Percentiles rank a stretch among this genome's conserved stretches.
These are phyloP conservation scores for Achatina immaculata DNA, from an alignment of 1,140 invertebrate genomes.

Conservation along the genomic window DNA sequence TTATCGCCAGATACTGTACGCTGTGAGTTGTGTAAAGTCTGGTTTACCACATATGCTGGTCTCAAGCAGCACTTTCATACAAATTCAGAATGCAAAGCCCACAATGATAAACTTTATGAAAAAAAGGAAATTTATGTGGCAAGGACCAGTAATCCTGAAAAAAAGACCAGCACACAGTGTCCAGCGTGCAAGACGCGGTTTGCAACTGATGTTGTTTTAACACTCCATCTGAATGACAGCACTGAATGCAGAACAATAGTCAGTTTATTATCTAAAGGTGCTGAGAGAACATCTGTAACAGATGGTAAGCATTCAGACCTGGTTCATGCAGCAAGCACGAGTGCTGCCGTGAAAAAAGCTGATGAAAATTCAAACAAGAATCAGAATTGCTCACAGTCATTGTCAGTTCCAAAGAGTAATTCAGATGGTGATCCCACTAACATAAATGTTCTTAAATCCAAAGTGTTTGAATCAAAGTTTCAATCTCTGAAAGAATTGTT, in stretches of 20 bases:
- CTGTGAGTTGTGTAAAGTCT: neutral
- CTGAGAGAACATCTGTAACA: neutral
- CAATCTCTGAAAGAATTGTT: neutral
- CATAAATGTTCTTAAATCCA: too few relatives aligned
- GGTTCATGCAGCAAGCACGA: neutral
- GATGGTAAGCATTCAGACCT: neutral
- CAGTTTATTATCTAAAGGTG: neutral
- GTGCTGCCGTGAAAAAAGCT: neutral
- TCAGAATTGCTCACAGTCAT: neutral
- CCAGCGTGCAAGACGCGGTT: neutral
- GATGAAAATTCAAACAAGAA: neutral
- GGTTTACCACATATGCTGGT: neutral
- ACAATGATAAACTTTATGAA: neutral
- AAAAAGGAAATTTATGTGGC: neutral
- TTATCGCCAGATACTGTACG: neutral
- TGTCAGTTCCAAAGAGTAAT: neutral
- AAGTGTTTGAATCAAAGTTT: neutral
- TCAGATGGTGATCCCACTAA: too few relatives aligned
- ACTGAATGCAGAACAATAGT: neutral
- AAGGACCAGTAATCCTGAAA: neutral
- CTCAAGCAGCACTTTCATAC: neutral
- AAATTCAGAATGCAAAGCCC: neutral
- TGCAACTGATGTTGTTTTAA: constrained; percentile 21
- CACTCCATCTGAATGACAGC: neutral
- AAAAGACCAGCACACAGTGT: neutral